phyloP scores from a whole-genome alignment of 2,888 invertebrate genomes.

The Margaritifera margaritifera region DNA sequence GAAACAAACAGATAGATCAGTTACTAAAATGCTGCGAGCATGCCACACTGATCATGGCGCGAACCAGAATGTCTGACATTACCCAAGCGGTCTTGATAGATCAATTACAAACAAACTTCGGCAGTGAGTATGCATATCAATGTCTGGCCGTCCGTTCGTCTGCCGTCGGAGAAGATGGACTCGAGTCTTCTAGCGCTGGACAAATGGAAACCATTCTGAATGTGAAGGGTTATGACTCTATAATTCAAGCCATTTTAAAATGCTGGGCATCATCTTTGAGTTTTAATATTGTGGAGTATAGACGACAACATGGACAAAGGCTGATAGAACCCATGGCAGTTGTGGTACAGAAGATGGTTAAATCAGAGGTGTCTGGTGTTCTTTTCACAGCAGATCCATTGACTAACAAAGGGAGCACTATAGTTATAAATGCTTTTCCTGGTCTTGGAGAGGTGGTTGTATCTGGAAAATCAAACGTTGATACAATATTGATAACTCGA shows the following conservation, averaged over 20 bases:
- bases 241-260: neutral
- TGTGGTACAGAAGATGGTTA: constrained; percentile 14
- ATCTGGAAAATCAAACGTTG: constrained; percentile 5
- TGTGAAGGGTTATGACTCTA: neutral
- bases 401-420: constrained; percentile 5
- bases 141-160: constrained; percentile 10
- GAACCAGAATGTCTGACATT: too few relatives aligned
- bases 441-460: constrained; percentile 15
- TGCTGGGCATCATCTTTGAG: constrained; percentile 9
- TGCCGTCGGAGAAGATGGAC: constrained; percentile 7
- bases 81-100: too few relatives aligned
- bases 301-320: constrained; percentile 14
- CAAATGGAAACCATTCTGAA: constrained; percentile 4
- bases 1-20: too few relatives aligned
- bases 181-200: constrained; percentile 5
- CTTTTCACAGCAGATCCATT: constrained; percentile 15
- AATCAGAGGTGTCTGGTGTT: constrained; percentile 11
- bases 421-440: constrained; percentile 7
- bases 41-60: too few relatives aligned
- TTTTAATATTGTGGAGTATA: constrained; percentile 4
- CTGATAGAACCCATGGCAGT: constrained; percentile 8
- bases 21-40: too few relatives aligned
- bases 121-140: too few relatives aligned
- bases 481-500: neutral
- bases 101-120: too few relatives aligned